Conservation (phyloP, 2,113 vertebrate species). For the Ranitomeya imitator region DNA sequence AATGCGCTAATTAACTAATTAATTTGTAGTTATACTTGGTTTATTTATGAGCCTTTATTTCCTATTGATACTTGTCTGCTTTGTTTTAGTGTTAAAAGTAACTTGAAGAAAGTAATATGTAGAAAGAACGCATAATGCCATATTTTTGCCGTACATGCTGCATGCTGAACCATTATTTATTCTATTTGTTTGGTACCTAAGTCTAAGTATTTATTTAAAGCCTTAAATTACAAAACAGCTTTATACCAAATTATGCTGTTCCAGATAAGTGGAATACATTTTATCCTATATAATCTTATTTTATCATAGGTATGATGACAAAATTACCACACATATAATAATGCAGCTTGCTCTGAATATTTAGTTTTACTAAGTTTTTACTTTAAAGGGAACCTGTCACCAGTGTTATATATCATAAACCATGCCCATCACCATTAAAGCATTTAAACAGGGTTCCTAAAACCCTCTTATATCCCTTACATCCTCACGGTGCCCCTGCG, state of each 20-base stretch:
- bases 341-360: not conserved
- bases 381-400: not conserved
- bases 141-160: not conserved
- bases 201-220: not conserved
- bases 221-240: not conserved
- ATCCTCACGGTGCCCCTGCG: no score
- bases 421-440: no score
- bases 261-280: not conserved
- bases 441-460: no score
- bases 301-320: not conserved
- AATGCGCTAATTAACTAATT: not conserved
- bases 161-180: not conserved
- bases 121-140: not conserved
- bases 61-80: no score
- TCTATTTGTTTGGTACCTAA: not conserved
- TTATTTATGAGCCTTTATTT: not conserved
- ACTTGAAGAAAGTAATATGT: not conserved
- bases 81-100: no score
- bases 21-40: not conserved
- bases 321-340: not conserved
- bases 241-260: not conserved
- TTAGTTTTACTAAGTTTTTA: not conserved
- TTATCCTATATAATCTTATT: not conserved
- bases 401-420: no score
- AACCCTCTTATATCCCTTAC: no score